phyloP scores from a whole-genome alignment of 2,888 invertebrate genomes.

The Drosophila nr. medialis region DNA sequence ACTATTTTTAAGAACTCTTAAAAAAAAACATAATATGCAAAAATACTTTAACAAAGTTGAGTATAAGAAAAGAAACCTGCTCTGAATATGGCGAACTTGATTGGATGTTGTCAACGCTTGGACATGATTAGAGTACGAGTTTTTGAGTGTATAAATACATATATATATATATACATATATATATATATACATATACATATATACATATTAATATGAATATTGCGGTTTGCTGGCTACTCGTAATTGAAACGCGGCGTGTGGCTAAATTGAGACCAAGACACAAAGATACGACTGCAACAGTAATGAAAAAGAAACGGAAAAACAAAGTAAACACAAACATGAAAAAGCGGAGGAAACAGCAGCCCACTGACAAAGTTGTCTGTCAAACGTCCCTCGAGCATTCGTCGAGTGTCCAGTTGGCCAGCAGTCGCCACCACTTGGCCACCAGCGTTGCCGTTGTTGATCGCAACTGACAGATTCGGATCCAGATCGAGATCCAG shows the following conservation, averaged over 20 bases:
- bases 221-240: conserved; percentile 13
- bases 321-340: not conserved
- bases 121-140: not conserved
- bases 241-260: conserved; percentile 75
- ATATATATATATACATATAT: conserved; percentile 4
- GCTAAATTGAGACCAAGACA: conserved; percentile 62
- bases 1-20: not conserved
- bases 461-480: conserved; percentile 35
- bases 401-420: conserved; percentile 24
- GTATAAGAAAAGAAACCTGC: not conserved
- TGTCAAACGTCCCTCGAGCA: conserved; percentile 35
- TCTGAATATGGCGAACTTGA: not conserved
- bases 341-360: not conserved
- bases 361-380: conserved; percentile 46
- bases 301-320: not conserved
- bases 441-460: conserved; percentile 57
- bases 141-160: not conserved
- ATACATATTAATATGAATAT: conserved; percentile 11
- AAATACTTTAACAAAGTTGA: not conserved
- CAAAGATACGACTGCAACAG: conserved; percentile 20
- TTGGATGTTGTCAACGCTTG: not conserved
- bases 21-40: not conserved
- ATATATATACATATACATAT: conserved; percentile 11
- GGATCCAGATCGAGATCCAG: conserved; percentile 2
- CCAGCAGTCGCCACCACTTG: conserved; percentile 14